phyloP scores from a whole-genome alignment of 2,888 invertebrate species.

The Hybos culiciformis region DNA sequence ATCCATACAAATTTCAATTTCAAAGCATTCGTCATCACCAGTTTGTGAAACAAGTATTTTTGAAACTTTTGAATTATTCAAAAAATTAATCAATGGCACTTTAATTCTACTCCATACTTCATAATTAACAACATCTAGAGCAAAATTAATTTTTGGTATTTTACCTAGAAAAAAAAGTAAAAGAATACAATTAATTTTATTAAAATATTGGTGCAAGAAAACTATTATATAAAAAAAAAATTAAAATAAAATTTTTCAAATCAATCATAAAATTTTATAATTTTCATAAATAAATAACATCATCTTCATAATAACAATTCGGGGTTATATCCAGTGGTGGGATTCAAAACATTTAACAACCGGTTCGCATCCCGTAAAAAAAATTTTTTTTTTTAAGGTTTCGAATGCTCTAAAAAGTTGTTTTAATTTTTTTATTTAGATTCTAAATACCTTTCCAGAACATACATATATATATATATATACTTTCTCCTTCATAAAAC shows the following conservation, averaged over 20 bases:
- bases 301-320: too few species aligned
- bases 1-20: conserved; percentile 25
- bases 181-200: conserved; percentile 7
- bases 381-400: too few species aligned
- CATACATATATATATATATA: background rate
- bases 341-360: too few species aligned
- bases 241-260: too few species aligned
- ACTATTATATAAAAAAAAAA: too few species aligned
- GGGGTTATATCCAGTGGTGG: background rate
- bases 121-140: conserved; percentile 24
- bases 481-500: too few species aligned
- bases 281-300: too few species aligned
- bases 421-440: too few species aligned
- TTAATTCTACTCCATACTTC: conserved; percentile 23
- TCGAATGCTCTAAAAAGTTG: too few species aligned
- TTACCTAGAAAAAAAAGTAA: conserved; percentile 13
- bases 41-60: conserved; percentile 38
- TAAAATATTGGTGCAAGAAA: conserved; percentile 7
- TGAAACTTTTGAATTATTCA: conserved; percentile 22
- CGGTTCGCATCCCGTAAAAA: too few species aligned
- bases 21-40: conserved; percentile 30
- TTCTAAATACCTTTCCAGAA: background rate
- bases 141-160: conserved; percentile 18
- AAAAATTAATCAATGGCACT: conserved; percentile 12
- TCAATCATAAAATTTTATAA: too few species aligned